A percentile compares a stretch with the other conserved stretches of the same genome.
phyloP scores from a whole-genome alignment of 2,113 vertebrate genomes.

The Tupaia tana region DNA sequence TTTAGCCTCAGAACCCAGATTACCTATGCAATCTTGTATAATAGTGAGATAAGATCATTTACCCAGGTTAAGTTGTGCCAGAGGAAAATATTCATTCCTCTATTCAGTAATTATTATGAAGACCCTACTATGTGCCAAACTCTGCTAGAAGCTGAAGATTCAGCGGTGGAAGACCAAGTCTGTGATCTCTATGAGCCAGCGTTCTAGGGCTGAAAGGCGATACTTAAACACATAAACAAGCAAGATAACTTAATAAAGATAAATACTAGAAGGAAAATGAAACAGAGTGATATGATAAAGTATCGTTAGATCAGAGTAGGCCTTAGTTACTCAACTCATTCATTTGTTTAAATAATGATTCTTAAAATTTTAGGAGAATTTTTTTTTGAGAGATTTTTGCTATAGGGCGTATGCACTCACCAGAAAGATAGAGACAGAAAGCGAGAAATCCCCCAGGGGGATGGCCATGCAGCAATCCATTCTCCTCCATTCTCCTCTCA shows the following conservation, averaged over 20 bases:
- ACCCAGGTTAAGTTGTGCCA: background rate
- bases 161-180: background rate
- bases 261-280: conserved; percentile 4
- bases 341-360: background rate
- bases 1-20: background rate
- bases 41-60: background rate
- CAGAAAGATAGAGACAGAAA: no score
- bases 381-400: background rate
- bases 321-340: background rate
- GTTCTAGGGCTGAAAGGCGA: background rate
- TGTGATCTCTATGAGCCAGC: background rate
- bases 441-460: no score
- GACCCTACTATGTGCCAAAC: background rate
- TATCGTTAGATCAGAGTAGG: background rate
- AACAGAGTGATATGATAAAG: background rate
- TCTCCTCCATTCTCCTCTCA: no score
- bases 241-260: background rate
- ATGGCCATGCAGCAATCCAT: no score
- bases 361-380: background rate
- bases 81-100: background rate
- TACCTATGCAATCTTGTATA: background rate
- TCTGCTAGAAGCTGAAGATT: background rate
- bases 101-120: background rate
- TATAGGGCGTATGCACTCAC: no score
- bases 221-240: background rate